phyloP scores from a whole-genome alignment of 2,888 invertebrate species.

The Drosophila fulvimacula region DNA sequence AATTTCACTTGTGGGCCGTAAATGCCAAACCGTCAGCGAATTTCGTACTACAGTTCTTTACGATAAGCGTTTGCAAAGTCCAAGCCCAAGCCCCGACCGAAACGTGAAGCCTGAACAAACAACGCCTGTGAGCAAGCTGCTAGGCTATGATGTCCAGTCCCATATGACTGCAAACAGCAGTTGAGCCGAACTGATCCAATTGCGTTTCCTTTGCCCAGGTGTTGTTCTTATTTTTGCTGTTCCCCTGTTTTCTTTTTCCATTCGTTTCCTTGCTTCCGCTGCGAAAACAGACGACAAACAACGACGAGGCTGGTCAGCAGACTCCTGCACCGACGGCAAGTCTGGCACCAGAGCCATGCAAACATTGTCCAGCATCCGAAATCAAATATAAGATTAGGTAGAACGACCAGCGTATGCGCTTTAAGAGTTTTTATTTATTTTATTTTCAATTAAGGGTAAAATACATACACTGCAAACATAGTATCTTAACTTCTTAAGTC shows the following conservation, averaged over 20 bases:
- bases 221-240: constrained; percentile 16
- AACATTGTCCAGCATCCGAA: constrained; percentile 32
- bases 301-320: constrained; percentile 34
- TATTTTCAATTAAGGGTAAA: too few relatives aligned
- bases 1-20: constrained; percentile 61
- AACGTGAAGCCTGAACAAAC: constrained; percentile 42
- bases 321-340: constrained; percentile 4
- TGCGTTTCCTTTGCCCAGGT: constrained; percentile 47
- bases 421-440: too few relatives aligned
- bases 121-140: constrained; percentile 29
- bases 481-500: too few relatives aligned
- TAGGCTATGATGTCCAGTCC: constrained; percentile 43
- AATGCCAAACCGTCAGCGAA: constrained; percentile 68
- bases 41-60: constrained; percentile 41
- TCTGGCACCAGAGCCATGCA: constrained; percentile 23
- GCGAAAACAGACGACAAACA: constrained; percentile 39
- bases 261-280: constrained; percentile 30
- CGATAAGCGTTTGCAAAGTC: constrained; percentile 67
- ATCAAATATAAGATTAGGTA: constrained; percentile 21
- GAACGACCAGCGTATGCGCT: constrained; percentile 13
- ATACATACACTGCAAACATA: too few relatives aligned
- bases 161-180: constrained; percentile 41
- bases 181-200: constrained; percentile 49
- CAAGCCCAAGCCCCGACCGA: background rate
- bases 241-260: background rate